Base-by-base conservation (phyloP, 2,888 invertebrate species). In the Margaritifera margaritifera region DNA sequence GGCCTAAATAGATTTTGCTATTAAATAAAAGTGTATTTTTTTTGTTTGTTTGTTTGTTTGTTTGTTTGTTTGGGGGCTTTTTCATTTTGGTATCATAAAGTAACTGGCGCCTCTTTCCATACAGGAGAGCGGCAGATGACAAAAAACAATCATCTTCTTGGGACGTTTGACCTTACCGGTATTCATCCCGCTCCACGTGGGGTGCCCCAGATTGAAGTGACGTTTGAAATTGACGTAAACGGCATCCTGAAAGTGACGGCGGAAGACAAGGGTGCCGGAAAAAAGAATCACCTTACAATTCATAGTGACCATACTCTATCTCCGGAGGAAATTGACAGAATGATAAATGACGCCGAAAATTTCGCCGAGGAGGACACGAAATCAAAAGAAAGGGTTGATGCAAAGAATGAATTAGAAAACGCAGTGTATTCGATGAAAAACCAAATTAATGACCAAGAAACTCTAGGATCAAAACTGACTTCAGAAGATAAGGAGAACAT, bases 341-440 rank as follows among this genome's bases (percentile, higher is more conserved):
- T 99, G 99, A 98, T 99, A 90, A 96, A 96, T 75, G 99, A 99
- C 89, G 98, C 99, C 1, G 99, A 99, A 91, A 96, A 96, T 90
- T 99, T 98, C 91, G 97, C 98, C 24, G 99, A 99, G 87, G 99
- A 99, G 81, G 99, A 99, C 91, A 98, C 98, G 92, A 97, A 96
- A 91, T 69, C 87, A 2, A 89, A 90, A 76, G 90, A 98, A 91
- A 93, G 95, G 64, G 97, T 99, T 5, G 99, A 99, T 89, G 94
- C 98, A 5, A 94, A 97, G 80, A 99, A 99, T 90, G 99, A 99
- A 89, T 92, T 99, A 66, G 99, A 99, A 91, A 80, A 86, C 71
- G 98, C 98, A 85, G 96, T 97, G 0, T 99, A 99, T 91, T 97
- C 97, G 4, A 92, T 99, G 73, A 99, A 99, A 92, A 99, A 97